Percentiles rank a stretch among this genome's conserved stretches.
Evolutionary conservation across 2,888 invertebrate species (phyloP).

Genomic region (Xestoiulus laeticollis): DNA sequence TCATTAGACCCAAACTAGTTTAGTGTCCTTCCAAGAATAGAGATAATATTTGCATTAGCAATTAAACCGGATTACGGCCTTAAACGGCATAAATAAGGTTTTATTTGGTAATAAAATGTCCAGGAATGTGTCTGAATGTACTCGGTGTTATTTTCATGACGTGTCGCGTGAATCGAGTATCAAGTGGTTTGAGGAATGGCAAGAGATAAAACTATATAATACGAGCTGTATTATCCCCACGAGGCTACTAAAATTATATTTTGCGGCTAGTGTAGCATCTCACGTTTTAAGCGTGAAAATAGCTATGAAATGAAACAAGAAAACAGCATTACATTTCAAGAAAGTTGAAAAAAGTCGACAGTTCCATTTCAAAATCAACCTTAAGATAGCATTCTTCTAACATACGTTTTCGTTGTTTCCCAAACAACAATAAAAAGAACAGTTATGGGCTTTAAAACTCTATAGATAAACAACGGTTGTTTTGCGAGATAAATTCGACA

Average conservation of each 20-base stretch:
- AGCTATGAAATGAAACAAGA: neutral
- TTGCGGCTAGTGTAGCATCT: neutral
- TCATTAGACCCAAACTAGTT: neutral
- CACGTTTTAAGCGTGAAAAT: neutral
- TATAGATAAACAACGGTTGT: too few species aligned
- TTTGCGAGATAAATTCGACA: too few species aligned
- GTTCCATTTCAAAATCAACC: too few species aligned
- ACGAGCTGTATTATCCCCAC: neutral
- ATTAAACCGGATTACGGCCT: slow-evolving; percentile 22
- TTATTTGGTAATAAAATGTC: neutral
- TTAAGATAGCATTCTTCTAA: neutral
- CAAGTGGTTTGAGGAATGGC: neutral
- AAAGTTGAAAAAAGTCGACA: neutral
- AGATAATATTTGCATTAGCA: slow-evolving; percentile 30
- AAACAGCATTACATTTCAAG: neutral
- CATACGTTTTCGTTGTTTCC: neutral
- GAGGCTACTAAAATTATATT: neutral
- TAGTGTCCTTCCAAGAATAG: neutral
- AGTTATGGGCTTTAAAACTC: too few species aligned
- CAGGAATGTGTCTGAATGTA: slow-evolving; percentile 5
- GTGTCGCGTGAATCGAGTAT: neutral
- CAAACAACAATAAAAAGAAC: neutral
- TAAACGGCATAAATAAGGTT: slow-evolving; percentile 29
- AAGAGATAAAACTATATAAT: neutral
- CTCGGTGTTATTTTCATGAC: slow-evolving; percentile 23